Evolutionary conservation across 2,888 invertebrate genomes (phyloP), one percentile per base, ranked within the genome.

Genomic region (Caradrina clavipalpis): DNA sequence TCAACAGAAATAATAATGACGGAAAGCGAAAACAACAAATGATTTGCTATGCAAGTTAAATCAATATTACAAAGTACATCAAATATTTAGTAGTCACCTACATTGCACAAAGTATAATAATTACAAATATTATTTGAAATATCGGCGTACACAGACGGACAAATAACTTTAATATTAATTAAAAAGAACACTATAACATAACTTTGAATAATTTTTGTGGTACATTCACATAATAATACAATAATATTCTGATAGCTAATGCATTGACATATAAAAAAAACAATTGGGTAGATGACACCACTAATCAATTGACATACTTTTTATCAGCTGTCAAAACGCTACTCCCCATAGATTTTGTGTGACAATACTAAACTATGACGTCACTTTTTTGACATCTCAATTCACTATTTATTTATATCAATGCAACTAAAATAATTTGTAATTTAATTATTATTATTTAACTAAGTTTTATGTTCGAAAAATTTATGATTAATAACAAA

Each of bases 31-130:
- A 86, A 86, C 81, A 79, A 86, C 78, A 89, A 91, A 88, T 87
- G 84, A 89, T 81, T 91, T 91, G 92, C 91, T 92, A 90, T 82
- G 90, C 91, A 93, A 92, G 86, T 83, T 86, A 88, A 86, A 87
- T 82, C 55, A 80, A 81, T 72, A 69, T 80, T 77, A 83, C 74
- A 72, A 39, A 78, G 31, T 65, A 72, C 42, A 62, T 73, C 58
- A 57, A 75, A 62, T 66, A 77, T 76, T 67, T 58, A 73, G 61
- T 69, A 69, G 80, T 10, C 5, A 17, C 39, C 45, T 45, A 45
- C 45, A 86, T 86, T 86, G 83, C 84, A 86, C 81, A 79, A 79
- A 69, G 17, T 67, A 65, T 61, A 72, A 66, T 61, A 51, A 60
- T 60, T 57, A 65, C 59, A 75, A 61, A 72, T 67, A 77, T 62